These are phyloP conservation scores for Caenorhabditis virilis DNA, from an alignment of 2,888 invertebrate species.

Conservation along the genomic window DNA sequence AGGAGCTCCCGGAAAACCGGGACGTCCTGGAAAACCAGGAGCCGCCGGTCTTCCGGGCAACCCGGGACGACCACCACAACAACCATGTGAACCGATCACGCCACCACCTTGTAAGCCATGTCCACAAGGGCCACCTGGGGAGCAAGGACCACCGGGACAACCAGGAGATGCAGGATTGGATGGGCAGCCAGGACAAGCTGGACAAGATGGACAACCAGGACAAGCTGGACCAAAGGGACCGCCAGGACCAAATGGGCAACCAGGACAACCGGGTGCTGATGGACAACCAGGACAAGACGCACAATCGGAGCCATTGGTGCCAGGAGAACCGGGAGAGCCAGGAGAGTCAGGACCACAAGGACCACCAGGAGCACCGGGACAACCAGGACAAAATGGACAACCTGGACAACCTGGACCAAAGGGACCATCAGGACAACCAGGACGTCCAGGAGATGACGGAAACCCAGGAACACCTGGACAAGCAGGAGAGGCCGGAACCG, in stretches of 20 bases:
- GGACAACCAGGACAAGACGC: constrained; percentile 53
- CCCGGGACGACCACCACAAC: constrained; percentile 35
- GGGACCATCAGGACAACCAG: constrained; percentile 48
- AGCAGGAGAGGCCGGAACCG: constrained; percentile 27
- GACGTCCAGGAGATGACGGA: constrained; percentile 47
- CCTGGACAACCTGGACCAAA: constrained; percentile 41
- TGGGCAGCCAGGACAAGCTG: constrained; percentile 40
- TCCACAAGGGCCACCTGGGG: constrained; percentile 57
- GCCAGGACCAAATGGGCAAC: constrained; percentile 44
- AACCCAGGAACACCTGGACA: constrained; percentile 30
- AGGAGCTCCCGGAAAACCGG: constrained; percentile 45
- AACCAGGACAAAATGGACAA: constrained; percentile 45
- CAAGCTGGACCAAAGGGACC: constrained; percentile 43
- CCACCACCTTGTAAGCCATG: constrained; percentile 64
- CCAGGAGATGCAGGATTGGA: constrained; percentile 40
- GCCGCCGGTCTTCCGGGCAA: constrained; percentile 40
- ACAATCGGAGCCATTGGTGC: constrained; percentile 23
- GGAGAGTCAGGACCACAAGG: constrained; percentile 53
- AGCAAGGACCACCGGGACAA: constrained; percentile 48
- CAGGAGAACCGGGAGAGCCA: constrained; percentile 26
- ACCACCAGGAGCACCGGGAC: constrained; percentile 49
- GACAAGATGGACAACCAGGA: constrained; percentile 52
- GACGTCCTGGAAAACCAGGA: constrained; percentile 47
- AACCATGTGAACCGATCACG: constrained; percentile 64
- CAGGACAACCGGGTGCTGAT: constrained; percentile 47